Conservation (phyloP, 2,797 vertebrate species). For the Notoglanidium macrostoma region DNA sequence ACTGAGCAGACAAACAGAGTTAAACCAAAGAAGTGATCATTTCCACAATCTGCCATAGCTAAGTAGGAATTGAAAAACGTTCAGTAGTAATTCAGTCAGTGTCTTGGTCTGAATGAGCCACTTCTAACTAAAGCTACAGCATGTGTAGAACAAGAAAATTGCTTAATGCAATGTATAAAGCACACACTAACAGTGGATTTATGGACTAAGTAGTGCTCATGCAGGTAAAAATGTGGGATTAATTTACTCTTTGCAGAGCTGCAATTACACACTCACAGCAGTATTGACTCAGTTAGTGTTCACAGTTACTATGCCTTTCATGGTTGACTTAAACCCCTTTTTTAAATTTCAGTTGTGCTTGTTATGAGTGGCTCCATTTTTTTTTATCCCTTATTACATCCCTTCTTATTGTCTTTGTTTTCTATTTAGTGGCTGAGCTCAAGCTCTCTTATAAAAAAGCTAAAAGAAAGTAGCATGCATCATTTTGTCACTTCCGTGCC, state of each 20-base stretch:
- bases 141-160: slow-evolving; percentile 31
- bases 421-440: background rate
- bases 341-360: background rate
- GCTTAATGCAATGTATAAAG: slow-evolving; percentile 29
- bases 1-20: slow-evolving; percentile 47
- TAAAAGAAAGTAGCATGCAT: background rate
- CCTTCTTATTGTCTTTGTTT: background rate
- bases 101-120: slow-evolving; percentile 19
- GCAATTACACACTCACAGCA: slow-evolving; percentile 54
- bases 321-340: slow-evolving; percentile 47
- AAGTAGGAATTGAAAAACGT: slow-evolving; percentile 2
- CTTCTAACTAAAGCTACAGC: slow-evolving; percentile 28
- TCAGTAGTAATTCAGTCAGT: slow-evolving; percentile 6
- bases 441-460: background rate
- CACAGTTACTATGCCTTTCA: slow-evolving; percentile 49
- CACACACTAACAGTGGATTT: slow-evolving; percentile 23
- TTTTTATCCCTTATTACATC: background rate
- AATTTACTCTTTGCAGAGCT: slow-evolving; percentile 35
- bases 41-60: slow-evolving; percentile 25
- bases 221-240: slow-evolving; percentile 38
- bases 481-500: background rate
- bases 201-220: slow-evolving; percentile 40
- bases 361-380: background rate
- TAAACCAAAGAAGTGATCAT: slow-evolving; percentile 41
- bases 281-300: slow-evolving; percentile 46